Evolutionary conservation across 1,140 invertebrate genomes (phyloP).

Genomic region (Anastrepha ludens): DNA sequence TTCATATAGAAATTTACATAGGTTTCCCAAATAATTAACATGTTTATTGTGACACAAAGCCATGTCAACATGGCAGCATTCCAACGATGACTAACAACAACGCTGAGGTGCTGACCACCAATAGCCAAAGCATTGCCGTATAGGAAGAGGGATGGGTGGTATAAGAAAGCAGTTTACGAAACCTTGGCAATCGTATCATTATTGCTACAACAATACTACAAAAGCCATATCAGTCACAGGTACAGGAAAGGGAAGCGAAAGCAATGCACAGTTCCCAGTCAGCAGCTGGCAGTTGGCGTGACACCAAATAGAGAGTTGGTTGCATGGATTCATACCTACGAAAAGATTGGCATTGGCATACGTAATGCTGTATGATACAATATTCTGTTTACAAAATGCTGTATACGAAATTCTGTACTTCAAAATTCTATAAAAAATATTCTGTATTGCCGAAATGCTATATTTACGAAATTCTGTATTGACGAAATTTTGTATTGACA

Average conservation of each 20-base stretch:
- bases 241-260: background rate
- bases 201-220: background rate
- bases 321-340: background rate
- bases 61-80: conserved; percentile 52
- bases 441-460: too few relatives aligned
- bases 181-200: background rate
- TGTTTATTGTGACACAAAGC: conserved; percentile 49
- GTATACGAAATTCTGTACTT: too few relatives aligned
- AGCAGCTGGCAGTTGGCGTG: background rate
- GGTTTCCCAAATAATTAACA: conserved; percentile 26
- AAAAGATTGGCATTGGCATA: too few relatives aligned
- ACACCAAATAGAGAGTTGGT: background rate
- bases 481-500: background rate
- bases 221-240: background rate
- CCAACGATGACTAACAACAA: conserved; percentile 6
- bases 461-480: too few relatives aligned
- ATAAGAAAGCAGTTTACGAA: background rate
- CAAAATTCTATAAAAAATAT: too few relatives aligned
- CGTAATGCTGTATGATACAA: too few relatives aligned
- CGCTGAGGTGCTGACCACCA: background rate
- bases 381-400: too few relatives aligned
- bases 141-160: too few relatives aligned
- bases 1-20: background rate
- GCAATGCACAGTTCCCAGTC: background rate
- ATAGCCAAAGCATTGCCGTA: too few relatives aligned